Evolutionary conservation across 1,140 invertebrate genomes (phyloP).

Genomic region (Metopolophium dirhodum): DNA sequence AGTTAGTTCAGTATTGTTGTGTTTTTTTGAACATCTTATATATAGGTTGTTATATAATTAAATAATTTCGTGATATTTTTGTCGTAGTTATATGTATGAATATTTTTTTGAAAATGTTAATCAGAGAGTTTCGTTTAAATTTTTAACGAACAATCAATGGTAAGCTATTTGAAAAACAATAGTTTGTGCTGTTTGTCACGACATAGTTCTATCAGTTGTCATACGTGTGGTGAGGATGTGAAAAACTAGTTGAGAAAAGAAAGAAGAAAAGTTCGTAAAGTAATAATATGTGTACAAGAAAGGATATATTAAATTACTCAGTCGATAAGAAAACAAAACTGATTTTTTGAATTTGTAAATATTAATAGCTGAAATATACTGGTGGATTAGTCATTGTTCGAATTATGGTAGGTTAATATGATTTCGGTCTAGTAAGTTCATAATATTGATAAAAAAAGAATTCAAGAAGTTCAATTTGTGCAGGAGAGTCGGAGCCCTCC

Average conservation of each 20-base stretch:
- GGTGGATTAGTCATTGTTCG: background rate
- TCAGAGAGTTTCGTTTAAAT: too few relatives aligned
- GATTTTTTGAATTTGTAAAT: background rate
- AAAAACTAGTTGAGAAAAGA: too few relatives aligned
- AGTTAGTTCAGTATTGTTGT: too few relatives aligned
- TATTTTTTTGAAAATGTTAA: too few relatives aligned
- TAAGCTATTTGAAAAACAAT: background rate
- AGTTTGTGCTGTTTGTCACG: background rate
- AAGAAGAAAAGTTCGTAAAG: background rate
- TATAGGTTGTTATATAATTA: too few relatives aligned
- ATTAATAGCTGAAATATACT: background rate
- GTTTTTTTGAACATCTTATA: too few relatives aligned
- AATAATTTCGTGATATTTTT: too few relatives aligned
- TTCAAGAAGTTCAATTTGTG: background rate
- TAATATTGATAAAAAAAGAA: background rate
- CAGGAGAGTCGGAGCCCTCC: background rate
- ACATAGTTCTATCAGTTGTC: too few relatives aligned
- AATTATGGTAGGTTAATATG: background rate
- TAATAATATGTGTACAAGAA: background rate
- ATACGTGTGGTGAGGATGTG: too few relatives aligned
- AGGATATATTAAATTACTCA: background rate
- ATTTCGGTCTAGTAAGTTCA: too few relatives aligned
- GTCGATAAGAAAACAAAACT: background rate
- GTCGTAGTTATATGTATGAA: too few relatives aligned
- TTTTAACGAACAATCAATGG: background rate